Conservation (phyloP, 2,113 vertebrate genomes). For the Ochotona curzoniae region DNA sequence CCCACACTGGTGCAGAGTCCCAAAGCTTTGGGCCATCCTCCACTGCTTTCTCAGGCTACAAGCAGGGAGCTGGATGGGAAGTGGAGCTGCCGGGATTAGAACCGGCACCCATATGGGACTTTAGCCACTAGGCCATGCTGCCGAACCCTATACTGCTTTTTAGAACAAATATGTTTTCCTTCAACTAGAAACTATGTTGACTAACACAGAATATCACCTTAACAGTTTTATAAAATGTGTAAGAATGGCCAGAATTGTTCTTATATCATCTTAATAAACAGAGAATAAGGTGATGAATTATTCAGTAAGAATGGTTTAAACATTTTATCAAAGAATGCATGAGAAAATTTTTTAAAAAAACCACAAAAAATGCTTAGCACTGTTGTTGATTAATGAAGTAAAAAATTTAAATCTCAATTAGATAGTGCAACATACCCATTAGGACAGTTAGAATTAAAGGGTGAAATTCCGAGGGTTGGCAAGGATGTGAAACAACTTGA, state of each 20-base stretch:
- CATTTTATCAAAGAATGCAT: constrained; percentile 14
- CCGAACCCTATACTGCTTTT: neutral
- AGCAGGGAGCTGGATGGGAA: no score
- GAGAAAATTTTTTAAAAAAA: neutral
- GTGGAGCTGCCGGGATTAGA: no score
- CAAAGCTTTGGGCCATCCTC: no score
- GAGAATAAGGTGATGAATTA: neutral
- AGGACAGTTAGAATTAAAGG: neutral
- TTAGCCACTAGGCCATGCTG: no score
- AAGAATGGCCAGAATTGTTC: neutral
- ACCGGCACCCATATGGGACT: no score
- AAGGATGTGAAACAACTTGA: neutral
- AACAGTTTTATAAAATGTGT: neutral
- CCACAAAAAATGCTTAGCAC: neutral
- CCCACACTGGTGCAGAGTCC: no score
- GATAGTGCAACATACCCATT: neutral
- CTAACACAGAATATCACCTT: constrained; percentile 27
- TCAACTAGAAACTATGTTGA: neutral
- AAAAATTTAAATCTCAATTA: neutral
- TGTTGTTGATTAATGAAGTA: neutral
- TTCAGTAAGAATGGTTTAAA: constrained; percentile 13
- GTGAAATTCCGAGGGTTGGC: neutral
- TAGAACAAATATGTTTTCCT: neutral
- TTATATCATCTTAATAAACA: constrained; percentile 19
- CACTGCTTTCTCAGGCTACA: no score